Evolutionary conservation across 1,140 invertebrate species (phyloP), one percentile per base, ranked within the genome.

Genomic region (Heterodera schachtii): DNA sequence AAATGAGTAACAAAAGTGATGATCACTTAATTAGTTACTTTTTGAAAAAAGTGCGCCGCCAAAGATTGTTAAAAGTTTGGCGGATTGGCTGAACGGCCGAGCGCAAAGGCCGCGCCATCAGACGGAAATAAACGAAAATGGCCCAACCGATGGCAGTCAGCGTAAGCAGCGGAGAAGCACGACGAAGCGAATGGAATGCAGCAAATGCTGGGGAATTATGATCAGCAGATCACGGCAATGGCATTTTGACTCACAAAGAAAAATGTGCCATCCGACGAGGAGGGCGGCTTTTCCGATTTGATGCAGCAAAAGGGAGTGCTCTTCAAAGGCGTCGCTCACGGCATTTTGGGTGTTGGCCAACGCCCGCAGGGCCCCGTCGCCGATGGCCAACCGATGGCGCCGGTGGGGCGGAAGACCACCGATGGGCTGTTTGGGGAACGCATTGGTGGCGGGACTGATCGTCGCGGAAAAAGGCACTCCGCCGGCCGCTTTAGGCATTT

Each of bases 141-240:
- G 92, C 90, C 84, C 94, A 94, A 41, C 92, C 89, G 47, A 94
- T 91, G 41, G 89, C 86, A 1, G 93, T 90, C 0, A 95, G 84
- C 13, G 95, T 91, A 11, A 94, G 89, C 1, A 95, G 90, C 16
- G 57, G 21, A 44, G 52, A 75, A 49, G 76, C 79, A 13, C 79
- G 70, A 43, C 80, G 67, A 46, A 80, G 49, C 7, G 79, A 78
- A 44, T 80, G 46, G 44, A 80, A 19, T 44, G 67, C 41, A 5
- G 79, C 60, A 9, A 78, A 64, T 41, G 46, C 76, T 78, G 3
- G 2, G 19, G n/a, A 31, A 71, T 43, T 71, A 4, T 1, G 69
- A 41, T 71, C 67, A 8, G 6, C 31, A 8, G 11, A 41, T 41
- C 69, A 41, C 7, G 19, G 5, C 5, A 64, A 19, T 64, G 57